Evolutionary conservation across 1,140 invertebrate genomes (phyloP).

Genomic region (Listronotus oregonensis): DNA sequence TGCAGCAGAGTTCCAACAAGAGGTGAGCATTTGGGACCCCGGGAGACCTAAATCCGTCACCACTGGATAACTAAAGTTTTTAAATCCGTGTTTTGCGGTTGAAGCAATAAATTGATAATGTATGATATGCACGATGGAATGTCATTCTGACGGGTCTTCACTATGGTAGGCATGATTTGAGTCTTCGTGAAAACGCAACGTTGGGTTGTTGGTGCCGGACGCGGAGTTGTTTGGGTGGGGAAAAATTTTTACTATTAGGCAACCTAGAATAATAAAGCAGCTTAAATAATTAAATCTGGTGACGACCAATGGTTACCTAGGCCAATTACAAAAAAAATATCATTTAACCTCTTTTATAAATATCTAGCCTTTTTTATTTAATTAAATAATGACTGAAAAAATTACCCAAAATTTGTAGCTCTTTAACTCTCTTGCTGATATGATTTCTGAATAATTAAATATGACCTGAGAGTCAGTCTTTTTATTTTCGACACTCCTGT

Average conservation of each 20-base stretch:
- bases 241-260: constrained; percentile 89
- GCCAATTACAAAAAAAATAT: constrained; percentile 1
- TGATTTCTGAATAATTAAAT: constrained; percentile 65
- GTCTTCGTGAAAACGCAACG: constrained; percentile 67
- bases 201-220: constrained; percentile 62
- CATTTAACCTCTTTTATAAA: no score
- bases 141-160: constrained; percentile 66
- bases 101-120: constrained; percentile 70
- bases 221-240: constrained; percentile 73
- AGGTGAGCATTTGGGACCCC: constrained; percentile 75
- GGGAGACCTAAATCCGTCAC: constrained; percentile 72
- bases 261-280: constrained; percentile 69
- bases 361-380: no score
- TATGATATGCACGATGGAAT: constrained; percentile 79
- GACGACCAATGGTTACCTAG: no score
- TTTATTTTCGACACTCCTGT: constrained; percentile 5
- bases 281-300: no score
- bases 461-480: constrained; percentile 45
- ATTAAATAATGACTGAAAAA: no score
- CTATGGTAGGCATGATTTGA: constrained; percentile 71
- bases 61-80: constrained; percentile 56
- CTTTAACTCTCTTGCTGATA: constrained; percentile 68
- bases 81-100: constrained; percentile 60
- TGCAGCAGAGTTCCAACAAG: constrained; percentile 79
- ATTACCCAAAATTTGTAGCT: constrained; percentile 71